Conservation (phyloP, 2,888 invertebrate genomes). For the Arctia plantaginis region DNA sequence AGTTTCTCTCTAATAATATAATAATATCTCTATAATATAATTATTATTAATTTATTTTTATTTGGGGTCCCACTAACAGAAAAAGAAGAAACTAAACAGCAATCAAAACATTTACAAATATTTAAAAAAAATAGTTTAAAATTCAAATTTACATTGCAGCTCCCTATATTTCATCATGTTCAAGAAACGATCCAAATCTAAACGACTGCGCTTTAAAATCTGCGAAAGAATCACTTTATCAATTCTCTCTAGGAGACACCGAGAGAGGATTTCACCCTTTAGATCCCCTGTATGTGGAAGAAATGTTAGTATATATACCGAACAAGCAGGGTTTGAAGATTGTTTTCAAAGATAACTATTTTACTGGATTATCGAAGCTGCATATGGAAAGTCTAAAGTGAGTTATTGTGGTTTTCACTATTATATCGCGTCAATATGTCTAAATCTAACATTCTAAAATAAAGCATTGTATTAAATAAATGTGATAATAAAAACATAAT, state of each 20-base stretch:
- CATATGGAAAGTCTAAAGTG: conserved; percentile 65
- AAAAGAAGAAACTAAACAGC: no score
- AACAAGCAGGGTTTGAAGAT: conserved; percentile 71
- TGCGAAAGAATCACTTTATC: conserved; percentile 64
- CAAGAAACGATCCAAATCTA: conserved; percentile 71
- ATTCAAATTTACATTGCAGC: conserved; percentile 55
- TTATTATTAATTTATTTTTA: no score
- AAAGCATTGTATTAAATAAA: not conserved
- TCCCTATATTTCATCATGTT: conserved; percentile 66
- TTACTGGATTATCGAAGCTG: conserved; percentile 68
- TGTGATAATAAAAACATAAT: no score
- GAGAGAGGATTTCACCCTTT: conserved; percentile 61
- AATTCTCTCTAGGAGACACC: conserved; percentile 67
- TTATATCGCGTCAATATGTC: not conserved
- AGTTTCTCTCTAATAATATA: no score
- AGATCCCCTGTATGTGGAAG: conserved; percentile 68
- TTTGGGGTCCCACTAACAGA: no score
- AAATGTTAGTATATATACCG: conserved; percentile 70
- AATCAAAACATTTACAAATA: no score
- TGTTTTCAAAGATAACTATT: conserved; percentile 69
- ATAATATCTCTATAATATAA: no score
- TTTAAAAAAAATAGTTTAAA: not conserved
- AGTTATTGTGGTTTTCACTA: conserved; percentile 32
- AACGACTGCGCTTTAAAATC: conserved; percentile 71
- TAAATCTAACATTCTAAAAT: not conserved